phyloP scores from a whole-genome alignment of 2,888 invertebrate species.

The Brenthis daphne region DNA sequence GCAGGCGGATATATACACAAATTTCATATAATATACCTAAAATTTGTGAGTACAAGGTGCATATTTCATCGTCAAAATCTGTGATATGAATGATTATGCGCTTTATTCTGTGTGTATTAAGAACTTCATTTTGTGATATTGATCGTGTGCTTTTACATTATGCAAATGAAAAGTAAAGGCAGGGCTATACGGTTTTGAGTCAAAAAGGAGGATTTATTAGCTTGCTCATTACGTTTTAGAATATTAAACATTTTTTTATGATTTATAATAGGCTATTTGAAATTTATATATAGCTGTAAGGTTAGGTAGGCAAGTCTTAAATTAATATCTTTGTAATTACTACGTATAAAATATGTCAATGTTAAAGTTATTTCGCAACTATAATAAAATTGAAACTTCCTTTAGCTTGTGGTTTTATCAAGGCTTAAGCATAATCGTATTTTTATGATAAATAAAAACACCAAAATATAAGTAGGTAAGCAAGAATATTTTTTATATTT shows the following conservation, averaged over 20 bases:
- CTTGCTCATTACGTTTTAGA: slow-evolving; percentile 22
- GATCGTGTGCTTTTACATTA: slow-evolving; percentile 41
- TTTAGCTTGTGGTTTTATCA: slow-evolving; percentile 1
- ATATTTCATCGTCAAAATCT: not conserved
- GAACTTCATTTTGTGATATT: slow-evolving; percentile 31
- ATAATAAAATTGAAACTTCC: not conserved
- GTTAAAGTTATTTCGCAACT: not conserved
- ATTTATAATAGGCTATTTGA: not conserved
- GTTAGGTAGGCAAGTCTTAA: not conserved
- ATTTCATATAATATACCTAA: slow-evolving; percentile 1
- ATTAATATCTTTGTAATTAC: slow-evolving; percentile 12
- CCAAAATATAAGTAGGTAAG: no score
- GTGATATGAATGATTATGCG: slow-evolving; percentile 13
- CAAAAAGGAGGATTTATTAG: slow-evolving; percentile 25
- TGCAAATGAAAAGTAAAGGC: slow-evolving; percentile 39
- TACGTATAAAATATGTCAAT: slow-evolving; percentile 14
- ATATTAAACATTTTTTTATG: slow-evolving; percentile 12
- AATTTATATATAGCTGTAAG: not conserved
- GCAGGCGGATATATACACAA: not conserved
- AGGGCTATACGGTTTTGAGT: slow-evolving; percentile 19
- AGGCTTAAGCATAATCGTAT: not conserved
- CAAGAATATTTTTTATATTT: no score
- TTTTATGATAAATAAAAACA: no score
- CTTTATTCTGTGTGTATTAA: slow-evolving; percentile 24
- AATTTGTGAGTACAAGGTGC: not conserved